Conservation (phyloP, 1,140 invertebrate species). For the Neelides sp. region DNA sequence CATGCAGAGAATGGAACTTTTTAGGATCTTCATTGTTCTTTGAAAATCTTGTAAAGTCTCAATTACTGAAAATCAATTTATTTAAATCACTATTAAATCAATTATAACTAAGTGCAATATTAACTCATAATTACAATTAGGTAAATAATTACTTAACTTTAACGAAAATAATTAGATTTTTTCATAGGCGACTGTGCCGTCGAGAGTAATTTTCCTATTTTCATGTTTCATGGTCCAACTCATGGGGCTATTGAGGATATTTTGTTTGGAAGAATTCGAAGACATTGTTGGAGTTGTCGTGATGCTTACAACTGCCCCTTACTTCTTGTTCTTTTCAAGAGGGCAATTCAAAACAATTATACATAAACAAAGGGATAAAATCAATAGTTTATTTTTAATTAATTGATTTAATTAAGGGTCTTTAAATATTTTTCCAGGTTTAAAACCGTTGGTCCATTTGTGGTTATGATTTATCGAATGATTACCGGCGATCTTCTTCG, state of each 20-base stretch:
- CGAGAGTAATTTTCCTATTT: slow-evolving; percentile 82
- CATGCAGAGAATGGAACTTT: slow-evolving; percentile 65
- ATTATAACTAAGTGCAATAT: no score
- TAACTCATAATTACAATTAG: no score
- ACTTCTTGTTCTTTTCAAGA: slow-evolving; percentile 92
- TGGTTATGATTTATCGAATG: slow-evolving; percentile 99
- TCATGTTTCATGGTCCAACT: slow-evolving; percentile 74
- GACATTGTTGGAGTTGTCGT: slow-evolving; percentile 59
- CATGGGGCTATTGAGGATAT: slow-evolving; percentile 66
- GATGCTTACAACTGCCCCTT: slow-evolving; percentile 74
- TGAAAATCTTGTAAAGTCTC: slow-evolving; percentile 79
- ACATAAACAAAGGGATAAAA: no score
- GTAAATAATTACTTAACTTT: no score
- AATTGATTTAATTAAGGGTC: slow-evolving; percentile 2
- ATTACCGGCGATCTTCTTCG: slow-evolving; percentile 86
- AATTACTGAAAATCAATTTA: no score
- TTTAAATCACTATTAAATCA: no score
- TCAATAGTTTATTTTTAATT: not conserved
- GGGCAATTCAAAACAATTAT: slow-evolving; percentile 54
- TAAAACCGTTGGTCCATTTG: slow-evolving; percentile 94
- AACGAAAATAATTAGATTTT: no score
- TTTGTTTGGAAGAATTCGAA: slow-evolving; percentile 71
- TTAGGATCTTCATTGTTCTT: slow-evolving; percentile 77
- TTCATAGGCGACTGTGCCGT: slow-evolving; percentile 84
- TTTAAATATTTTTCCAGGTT: slow-evolving; percentile 48